Percentiles rank a stretch among this genome's conserved stretches.
phyloP scores from a whole-genome alignment of 1,140 invertebrate genomes.

The Aphis gossypii region DNA sequence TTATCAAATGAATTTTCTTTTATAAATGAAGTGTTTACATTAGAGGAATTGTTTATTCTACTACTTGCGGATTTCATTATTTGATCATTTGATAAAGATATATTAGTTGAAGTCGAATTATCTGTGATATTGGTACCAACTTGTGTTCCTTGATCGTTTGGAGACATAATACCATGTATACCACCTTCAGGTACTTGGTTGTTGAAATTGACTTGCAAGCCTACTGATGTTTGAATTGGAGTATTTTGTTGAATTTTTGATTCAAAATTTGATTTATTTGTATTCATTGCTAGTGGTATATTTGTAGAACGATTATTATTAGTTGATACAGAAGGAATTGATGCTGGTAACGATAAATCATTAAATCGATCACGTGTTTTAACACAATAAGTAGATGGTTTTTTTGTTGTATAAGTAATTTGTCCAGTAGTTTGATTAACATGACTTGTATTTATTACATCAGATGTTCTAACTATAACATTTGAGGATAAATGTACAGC shows the following conservation, averaged over 20 bases:
- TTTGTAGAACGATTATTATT: slow-evolving; percentile 39
- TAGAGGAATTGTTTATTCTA: neutral
- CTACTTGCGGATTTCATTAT: neutral
- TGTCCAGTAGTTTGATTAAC: neutral
- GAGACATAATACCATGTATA: neutral
- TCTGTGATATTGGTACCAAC: neutral
- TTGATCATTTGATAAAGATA: slow-evolving; percentile 23
- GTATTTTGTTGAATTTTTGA: slow-evolving; percentile 18
- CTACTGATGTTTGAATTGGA: slow-evolving; percentile 37
- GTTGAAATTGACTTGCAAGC: slow-evolving; percentile 32
- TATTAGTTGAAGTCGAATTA: neutral
- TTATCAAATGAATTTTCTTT: slow-evolving; percentile 22
- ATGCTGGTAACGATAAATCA: slow-evolving; percentile 16
- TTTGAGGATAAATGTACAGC: slow-evolving; percentile 35
- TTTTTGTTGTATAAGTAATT: neutral
- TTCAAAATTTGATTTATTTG: slow-evolving; percentile 7
- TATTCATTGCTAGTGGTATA: neutral
- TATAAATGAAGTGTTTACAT: neutral
- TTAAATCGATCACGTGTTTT: slow-evolving; percentile 5
- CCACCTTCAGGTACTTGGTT: neutral
- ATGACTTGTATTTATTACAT: neutral
- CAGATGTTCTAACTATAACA: slow-evolving; percentile 16
- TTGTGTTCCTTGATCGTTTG: neutral
- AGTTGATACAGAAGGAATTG: slow-evolving; percentile 3
- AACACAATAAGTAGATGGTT: neutral